Conservation (phyloP, 2,888 invertebrate species). For the Acronicta aceris region DNA sequence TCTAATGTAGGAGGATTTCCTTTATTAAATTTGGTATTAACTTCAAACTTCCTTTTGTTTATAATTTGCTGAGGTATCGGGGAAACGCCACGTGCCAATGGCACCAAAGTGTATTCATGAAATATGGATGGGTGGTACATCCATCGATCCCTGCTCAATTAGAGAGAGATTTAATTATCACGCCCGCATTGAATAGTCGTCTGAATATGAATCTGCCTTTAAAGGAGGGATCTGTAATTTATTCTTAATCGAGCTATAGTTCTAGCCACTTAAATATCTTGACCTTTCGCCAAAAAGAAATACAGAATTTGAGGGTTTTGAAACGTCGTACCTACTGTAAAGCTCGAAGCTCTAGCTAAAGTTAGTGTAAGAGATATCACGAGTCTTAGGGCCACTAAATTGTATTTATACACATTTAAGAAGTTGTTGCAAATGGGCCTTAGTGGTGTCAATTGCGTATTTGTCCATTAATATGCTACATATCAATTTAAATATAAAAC, state of each 20-base stretch:
- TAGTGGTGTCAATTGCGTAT: too few relatives aligned
- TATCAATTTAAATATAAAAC: too few relatives aligned
- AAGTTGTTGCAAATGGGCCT: too few relatives aligned
- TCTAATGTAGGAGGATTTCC: constrained; percentile 2
- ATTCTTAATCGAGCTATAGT: constrained; percentile 52
- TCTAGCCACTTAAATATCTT: constrained; percentile 11
- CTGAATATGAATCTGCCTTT: constrained; percentile 52
- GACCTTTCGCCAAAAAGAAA: not conserved
- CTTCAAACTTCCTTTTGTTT: constrained; percentile 15
- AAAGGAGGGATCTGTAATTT: constrained; percentile 50
- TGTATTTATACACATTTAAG: too few relatives aligned
- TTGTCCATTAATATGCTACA: too few relatives aligned
- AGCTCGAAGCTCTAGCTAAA: too few relatives aligned
- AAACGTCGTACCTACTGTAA: too few relatives aligned
- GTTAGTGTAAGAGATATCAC: too few relatives aligned
- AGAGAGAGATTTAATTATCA: constrained; percentile 72
- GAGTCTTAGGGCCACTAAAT: too few relatives aligned
- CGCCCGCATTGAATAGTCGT: constrained; percentile 59
- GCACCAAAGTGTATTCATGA: constrained; percentile 50
- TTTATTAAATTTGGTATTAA: constrained; percentile 10
- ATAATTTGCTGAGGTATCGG: constrained; percentile 8
- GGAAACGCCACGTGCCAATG: constrained; percentile 37
- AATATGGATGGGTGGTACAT: constrained; percentile 52
- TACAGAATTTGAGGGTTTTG: not conserved
- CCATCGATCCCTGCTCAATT: constrained; percentile 67